Base-by-base conservation (phyloP, 2,797 vertebrate species). In the Glossophaga mutica region DNA sequence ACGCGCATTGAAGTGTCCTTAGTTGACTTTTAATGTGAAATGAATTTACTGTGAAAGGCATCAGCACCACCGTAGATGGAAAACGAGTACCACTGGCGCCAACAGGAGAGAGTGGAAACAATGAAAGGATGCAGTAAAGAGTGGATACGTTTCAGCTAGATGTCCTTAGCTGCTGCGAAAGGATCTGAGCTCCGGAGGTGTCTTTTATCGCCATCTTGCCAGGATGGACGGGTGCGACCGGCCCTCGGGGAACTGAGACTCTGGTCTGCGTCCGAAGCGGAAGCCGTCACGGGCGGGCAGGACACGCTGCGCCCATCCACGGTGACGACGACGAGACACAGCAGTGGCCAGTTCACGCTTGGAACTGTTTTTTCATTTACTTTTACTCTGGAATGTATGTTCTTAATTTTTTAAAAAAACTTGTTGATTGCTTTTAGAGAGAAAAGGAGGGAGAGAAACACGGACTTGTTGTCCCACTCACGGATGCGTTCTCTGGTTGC, bases 241-340 rank as follows among this genome's bases (percentile, higher is more conserved):
- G 1, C 12, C 10, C 0, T 7, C 16, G 0, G 1, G n/a, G 18
- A 39, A 5, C 1, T 0, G 50, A 84, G 59, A 22, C 44, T 5
- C 37, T 10, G 3, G 14, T 48, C 67, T 37, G 32, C 3, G 21
- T 29, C 9, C 4, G 62, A 16, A 14, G 0, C 8, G 18, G 10
- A 32, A 55, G 3, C 55, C 5, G 57, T 59, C 57, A 11, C 24
- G 11, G 57, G 10, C 57, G 55, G 55, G 22, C 57, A 29, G 57
- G 0, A 8, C 52, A 22, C 57, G 57, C 26, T 12, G 10, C 7
- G 32, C 15, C 15, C 15, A 3, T 34, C 71, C 5, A 3, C 57
- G 2, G 3, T 6, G n/a, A 6, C 0, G 16, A 15, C 0, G 39
- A 39, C 39, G 3, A 0, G 0, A 2, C 2, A 0, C 3, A 0